These are phyloP conservation scores for Heterodera carotae DNA, from an alignment of 1,140 invertebrate species.

Conservation along the genomic window DNA sequence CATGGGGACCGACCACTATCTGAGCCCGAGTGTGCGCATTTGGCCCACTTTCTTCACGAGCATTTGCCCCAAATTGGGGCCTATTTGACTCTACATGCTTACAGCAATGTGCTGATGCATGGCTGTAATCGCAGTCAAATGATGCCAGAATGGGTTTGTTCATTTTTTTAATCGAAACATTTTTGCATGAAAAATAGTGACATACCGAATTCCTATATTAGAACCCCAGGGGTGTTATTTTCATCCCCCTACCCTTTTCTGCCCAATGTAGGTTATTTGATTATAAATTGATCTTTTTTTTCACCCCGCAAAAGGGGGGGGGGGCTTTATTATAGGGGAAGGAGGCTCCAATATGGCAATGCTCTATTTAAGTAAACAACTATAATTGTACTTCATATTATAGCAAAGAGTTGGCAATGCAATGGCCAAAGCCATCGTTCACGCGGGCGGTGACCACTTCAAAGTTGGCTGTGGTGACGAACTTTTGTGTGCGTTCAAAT, in stretches of 20 bases:
- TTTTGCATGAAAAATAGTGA: too few species aligned
- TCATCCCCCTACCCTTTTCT: too few species aligned
- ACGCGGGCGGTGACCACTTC: neutral
- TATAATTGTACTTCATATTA: neutral
- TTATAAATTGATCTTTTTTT: too few species aligned
- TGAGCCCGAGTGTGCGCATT: constrained; percentile 48
- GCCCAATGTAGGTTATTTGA: too few species aligned
- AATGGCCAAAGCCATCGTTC: neutral
- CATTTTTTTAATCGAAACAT: too few species aligned
- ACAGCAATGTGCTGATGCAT: constrained; percentile 66
- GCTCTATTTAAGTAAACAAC: too few species aligned
- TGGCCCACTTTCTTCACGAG: constrained; percentile 38
- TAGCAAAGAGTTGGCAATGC: neutral
- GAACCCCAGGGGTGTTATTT: too few species aligned
- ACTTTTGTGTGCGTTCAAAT: neutral
- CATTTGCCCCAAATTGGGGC: constrained; percentile 46
- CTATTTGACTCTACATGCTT: constrained; percentile 61
- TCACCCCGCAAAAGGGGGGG: too few species aligned
- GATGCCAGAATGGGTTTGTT: neutral
- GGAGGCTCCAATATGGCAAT: too few species aligned
- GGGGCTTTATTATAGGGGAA: too few species aligned
- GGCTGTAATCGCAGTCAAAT: neutral
- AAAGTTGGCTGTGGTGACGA: neutral
- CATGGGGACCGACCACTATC: constrained; percentile 45
- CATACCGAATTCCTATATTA: too few species aligned